These are phyloP conservation scores for Hippoglossus hippoglossus DNA, from an alignment of 2,797 vertebrate genomes.

Conservation along the genomic window DNA sequence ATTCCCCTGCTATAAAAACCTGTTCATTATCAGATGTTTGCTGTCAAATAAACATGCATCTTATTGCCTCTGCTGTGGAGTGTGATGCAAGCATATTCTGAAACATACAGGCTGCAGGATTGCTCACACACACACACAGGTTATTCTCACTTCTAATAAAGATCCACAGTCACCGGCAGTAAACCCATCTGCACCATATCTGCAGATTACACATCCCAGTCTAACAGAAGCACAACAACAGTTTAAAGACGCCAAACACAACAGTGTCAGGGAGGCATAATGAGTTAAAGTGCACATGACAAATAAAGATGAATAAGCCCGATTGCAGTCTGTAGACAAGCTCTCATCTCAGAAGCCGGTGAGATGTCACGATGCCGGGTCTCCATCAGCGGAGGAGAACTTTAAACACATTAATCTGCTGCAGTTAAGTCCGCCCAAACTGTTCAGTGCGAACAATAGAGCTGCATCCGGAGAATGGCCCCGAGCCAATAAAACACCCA, in stretches of 20 bases:
- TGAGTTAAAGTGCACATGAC: neutral
- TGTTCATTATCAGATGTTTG: too few species aligned
- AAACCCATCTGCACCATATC: neutral
- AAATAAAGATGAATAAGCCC: conserved; percentile 12
- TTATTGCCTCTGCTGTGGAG: too few species aligned
- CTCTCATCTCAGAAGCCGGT: neutral
- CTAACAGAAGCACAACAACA: neutral
- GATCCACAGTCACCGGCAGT: neutral
- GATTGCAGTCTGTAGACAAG: neutral
- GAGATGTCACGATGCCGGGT: neutral
- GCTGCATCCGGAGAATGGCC: conserved; percentile 52
- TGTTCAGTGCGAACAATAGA: conserved; percentile 68
- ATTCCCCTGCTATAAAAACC: neutral
- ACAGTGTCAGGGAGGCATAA: neutral
- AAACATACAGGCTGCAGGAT: neutral
- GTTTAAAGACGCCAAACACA: too few species aligned
- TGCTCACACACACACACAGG: neutral
- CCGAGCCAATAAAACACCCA: conserved; percentile 46
- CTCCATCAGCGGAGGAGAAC: conserved; percentile 7
- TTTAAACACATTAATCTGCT: conserved; percentile 6
- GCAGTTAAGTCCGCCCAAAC: conserved; percentile 57
- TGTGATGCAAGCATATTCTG: too few species aligned
- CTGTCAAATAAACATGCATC: too few species aligned
- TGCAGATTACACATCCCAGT: neutral
- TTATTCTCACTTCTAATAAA: neutral